These are phyloP conservation scores for Myrmecophaga tridactyla DNA, from an alignment of 2,113 vertebrate species.

Conservation along the genomic window DNA sequence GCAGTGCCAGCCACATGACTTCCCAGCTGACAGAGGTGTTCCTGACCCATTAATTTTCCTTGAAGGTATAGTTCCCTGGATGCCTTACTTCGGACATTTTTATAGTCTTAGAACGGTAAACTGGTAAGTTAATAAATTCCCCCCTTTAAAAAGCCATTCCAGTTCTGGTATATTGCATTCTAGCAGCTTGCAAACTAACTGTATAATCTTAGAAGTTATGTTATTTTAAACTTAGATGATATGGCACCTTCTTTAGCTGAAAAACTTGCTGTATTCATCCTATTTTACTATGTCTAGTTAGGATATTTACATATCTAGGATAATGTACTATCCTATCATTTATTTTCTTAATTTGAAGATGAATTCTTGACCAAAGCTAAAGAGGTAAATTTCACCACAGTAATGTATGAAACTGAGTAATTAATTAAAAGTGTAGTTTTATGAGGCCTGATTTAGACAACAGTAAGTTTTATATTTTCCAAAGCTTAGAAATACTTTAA, in stretches of 20 bases:
- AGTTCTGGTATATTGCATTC: too few relatives aligned
- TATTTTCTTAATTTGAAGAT: not conserved
- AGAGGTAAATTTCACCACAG: not conserved
- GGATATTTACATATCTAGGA: too few relatives aligned
- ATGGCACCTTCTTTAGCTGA: not conserved
- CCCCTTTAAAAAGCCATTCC: too few relatives aligned
- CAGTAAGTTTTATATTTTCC: not conserved
- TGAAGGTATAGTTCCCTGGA: too few relatives aligned
- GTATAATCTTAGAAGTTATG: too few relatives aligned
- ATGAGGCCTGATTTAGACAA: not conserved
- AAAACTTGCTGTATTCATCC: not conserved
- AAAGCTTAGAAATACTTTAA: conserved; percentile 18
- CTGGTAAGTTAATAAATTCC: too few relatives aligned
- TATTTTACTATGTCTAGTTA: not conserved
- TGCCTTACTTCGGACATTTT: too few relatives aligned
- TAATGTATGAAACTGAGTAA: not conserved
- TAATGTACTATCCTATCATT: not conserved
- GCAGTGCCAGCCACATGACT: too few relatives aligned
- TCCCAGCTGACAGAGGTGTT: too few relatives aligned
- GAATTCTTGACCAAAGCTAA: conserved; percentile 15
- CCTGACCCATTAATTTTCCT: too few relatives aligned
- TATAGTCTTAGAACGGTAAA: too few relatives aligned
- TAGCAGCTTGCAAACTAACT: too few relatives aligned
- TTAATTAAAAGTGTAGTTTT: not conserved
- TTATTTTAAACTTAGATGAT: not conserved